phyloP scores from a whole-genome alignment of 2,113 vertebrate species.

The Paraplagusia blochii region DNA sequence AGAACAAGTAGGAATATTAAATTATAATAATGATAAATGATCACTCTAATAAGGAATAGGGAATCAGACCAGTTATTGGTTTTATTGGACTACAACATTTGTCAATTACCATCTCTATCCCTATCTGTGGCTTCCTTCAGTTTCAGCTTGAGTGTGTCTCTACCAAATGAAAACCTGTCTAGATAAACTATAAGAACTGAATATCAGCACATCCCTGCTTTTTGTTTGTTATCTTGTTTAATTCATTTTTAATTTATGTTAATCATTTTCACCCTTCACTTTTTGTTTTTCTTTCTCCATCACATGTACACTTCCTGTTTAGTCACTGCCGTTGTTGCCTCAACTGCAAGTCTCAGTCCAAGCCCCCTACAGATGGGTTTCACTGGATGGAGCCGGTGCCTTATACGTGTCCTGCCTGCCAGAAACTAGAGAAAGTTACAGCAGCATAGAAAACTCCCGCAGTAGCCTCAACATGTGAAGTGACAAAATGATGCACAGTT shows the following conservation, averaged over 20 bases:
- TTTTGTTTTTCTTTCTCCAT: slow-evolving; percentile 18
- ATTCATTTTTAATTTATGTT: background rate
- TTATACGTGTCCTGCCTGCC: slow-evolving; percentile 70
- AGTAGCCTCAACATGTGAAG: background rate
- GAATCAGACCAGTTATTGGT: too few relatives aligned
- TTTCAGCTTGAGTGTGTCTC: too few relatives aligned
- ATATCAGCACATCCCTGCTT: slow-evolving; percentile 31
- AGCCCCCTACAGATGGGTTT: slow-evolving; percentile 44
- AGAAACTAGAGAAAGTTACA: slow-evolving; percentile 58
- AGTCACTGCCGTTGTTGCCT: slow-evolving; percentile 51
- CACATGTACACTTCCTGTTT: slow-evolving; percentile 6
- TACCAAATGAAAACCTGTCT: too few relatives aligned
- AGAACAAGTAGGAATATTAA: too few relatives aligned
- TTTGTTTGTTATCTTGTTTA: too few relatives aligned
- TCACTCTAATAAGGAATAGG: too few relatives aligned
- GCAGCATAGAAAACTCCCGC: slow-evolving; percentile 22
- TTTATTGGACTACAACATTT: too few relatives aligned
- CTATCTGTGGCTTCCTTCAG: too few relatives aligned
- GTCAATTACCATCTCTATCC: too few relatives aligned
- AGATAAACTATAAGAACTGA: too few relatives aligned
- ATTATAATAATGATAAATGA: too few relatives aligned
- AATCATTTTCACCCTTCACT: slow-evolving; percentile 21
- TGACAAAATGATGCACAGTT: slow-evolving; percentile 16
- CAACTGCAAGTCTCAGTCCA: slow-evolving; percentile 33
- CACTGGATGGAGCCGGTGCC: slow-evolving; percentile 62